Evolutionary conservation across 1,140 invertebrate species (phyloP).

Genomic region (Solenopsis fugax): DNA sequence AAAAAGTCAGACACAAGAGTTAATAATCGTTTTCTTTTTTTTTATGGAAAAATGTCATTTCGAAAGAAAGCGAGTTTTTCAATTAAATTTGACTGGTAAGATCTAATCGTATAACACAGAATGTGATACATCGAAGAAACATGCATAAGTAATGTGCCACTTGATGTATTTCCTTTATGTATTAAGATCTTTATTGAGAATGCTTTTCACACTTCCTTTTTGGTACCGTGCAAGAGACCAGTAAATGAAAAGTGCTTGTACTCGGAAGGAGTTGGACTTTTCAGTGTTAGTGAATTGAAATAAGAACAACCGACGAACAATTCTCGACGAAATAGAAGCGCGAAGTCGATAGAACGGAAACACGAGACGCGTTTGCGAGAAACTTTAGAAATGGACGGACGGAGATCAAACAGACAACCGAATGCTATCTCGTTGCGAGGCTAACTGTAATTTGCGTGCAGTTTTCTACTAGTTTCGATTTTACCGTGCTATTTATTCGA

Average conservation of each 20-base stretch:
- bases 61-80: not conserved
- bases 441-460: slow-evolving; percentile 21
- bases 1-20: too few species aligned
- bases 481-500: not conserved
- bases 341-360: slow-evolving; percentile 28
- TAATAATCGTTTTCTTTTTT: not conserved
- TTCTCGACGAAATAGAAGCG: slow-evolving; percentile 13
- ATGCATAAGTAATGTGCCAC: not conserved
- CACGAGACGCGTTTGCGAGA: slow-evolving; percentile 25
- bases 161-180: not conserved
- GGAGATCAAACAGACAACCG: slow-evolving; percentile 31
- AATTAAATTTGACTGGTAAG: not conserved
- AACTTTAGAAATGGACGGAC: slow-evolving; percentile 21
- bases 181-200: not conserved
- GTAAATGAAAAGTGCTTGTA: slow-evolving; percentile 5
- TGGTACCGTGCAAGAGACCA: not conserved
- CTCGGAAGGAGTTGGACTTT: slow-evolving; percentile 14
- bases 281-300: slow-evolving; percentile 29
- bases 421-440: slow-evolving; percentile 25
- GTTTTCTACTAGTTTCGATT: slow-evolving; percentile 12
- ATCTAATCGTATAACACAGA: not conserved
- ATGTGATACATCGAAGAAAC: not conserved
- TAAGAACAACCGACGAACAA: slow-evolving; percentile 5
- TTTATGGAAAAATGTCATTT: not conserved
- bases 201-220: not conserved